These are phyloP conservation scores for Phragmatobia fuliginosa DNA, from an alignment of 2,888 invertebrate genomes.

Conservation along the genomic window DNA sequence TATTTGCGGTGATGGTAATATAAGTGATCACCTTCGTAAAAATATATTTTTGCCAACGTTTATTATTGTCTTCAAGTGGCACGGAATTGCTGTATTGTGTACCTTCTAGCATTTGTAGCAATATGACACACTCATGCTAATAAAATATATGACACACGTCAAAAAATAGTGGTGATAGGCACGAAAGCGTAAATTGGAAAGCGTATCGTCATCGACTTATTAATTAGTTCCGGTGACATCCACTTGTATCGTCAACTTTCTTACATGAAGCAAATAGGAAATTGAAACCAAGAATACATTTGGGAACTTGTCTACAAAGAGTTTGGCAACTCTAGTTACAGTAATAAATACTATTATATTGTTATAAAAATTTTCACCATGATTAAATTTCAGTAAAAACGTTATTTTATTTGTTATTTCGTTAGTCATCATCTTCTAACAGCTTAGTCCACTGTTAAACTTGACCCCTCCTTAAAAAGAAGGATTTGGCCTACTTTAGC, in stretches of 20 bases:
- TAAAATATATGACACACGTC: not conserved
- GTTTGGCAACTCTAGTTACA: not conserved
- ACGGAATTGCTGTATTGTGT: not conserved
- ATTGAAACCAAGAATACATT: not conserved
- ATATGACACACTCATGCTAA: no score
- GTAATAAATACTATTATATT: not conserved
- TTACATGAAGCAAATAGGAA: constrained; percentile 30
- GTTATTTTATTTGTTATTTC: not conserved
- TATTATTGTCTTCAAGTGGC: not conserved
- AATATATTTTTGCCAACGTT: not conserved
- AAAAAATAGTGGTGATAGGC: not conserved
- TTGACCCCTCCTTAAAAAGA: no score
- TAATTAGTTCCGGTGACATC: constrained; percentile 67
- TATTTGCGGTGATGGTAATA: no score
- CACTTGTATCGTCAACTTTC: constrained; percentile 39
- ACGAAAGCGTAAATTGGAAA: constrained; percentile 68
- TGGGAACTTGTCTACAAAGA: not conserved
- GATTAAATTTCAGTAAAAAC: not conserved
- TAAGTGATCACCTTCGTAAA: no score
- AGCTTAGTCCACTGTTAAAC: no score
- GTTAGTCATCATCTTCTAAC: no score
- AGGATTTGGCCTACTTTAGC: no score
- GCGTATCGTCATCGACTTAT: constrained; percentile 53
- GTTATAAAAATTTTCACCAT: not conserved
- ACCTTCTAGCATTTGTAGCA: not conserved